Conservation (phyloP, 2,113 vertebrate genomes). For the Heterochromis multidens region DNA sequence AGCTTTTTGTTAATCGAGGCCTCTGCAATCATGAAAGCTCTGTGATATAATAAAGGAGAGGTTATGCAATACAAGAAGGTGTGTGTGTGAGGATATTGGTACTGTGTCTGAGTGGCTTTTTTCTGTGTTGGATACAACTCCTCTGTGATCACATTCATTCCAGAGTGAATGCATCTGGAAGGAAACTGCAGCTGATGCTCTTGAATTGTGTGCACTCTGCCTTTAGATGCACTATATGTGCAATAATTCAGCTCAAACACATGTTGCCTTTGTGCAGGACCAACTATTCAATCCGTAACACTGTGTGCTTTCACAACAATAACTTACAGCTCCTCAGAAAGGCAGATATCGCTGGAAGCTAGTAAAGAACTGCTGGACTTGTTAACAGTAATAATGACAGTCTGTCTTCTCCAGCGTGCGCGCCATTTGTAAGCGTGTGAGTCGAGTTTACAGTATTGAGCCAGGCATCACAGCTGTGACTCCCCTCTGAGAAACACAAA, state of each 20-base stretch:
- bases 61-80: neutral
- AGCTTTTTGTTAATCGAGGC: neutral
- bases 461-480: constrained; percentile 43
- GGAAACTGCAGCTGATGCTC: neutral
- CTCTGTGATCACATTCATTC: neutral
- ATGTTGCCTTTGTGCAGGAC: neutral
- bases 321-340: no score
- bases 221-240: neutral
- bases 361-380: neutral
- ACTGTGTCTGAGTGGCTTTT: neutral
- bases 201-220: neutral
- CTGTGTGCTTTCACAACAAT: no score
- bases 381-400: constrained; percentile 17
- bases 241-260: neutral
- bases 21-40: neutral
- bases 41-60: neutral
- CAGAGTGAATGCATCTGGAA: neutral
- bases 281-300: no score
- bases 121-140: neutral
- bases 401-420: neutral
- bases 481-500: constrained; percentile 30
- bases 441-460: neutral
- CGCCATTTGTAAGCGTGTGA: neutral
- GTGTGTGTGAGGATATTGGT: neutral
- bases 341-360: neutral